Evolutionary conservation across 1,140 invertebrate genomes (phyloP).

Genomic region (Drosophila eugracilis): DNA sequence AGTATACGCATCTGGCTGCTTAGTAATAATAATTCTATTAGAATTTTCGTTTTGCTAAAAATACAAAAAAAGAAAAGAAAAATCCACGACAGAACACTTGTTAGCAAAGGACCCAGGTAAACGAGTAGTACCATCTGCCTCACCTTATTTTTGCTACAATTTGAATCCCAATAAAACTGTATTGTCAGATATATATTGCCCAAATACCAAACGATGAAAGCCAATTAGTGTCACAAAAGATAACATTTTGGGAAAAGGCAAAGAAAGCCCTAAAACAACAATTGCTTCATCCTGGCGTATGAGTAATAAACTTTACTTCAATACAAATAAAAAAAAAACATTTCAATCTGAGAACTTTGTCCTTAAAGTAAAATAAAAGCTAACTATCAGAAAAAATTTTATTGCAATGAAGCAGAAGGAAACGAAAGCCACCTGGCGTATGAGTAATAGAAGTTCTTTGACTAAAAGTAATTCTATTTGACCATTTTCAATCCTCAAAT

Average conservation of each 20-base stretch:
- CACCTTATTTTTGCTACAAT: too few relatives aligned
- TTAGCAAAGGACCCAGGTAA: neutral
- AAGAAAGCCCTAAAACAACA: neutral
- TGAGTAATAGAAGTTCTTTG: constrained; percentile 15
- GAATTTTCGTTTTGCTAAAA: too few relatives aligned
- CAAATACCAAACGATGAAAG: neutral
- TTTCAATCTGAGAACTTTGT: neutral
- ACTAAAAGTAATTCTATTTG: neutral
- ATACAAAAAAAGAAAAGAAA: neutral
- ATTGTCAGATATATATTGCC: too few relatives aligned
- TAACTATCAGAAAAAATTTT: neutral
- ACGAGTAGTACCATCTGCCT: neutral
- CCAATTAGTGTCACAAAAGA: neutral
- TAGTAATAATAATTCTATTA: too few relatives aligned
- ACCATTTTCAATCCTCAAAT: constrained; percentile 15
- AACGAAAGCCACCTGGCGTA: constrained; percentile 7
- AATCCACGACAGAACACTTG: neutral
- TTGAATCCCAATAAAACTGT: too few relatives aligned
- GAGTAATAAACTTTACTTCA: neutral
- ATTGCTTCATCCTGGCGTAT: constrained; percentile 7
- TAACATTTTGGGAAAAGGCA: neutral
- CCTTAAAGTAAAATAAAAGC: neutral
- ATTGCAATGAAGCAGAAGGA: neutral
- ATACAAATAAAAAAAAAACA: too few relatives aligned
- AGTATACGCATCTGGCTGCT: too few relatives aligned